A percentile compares a stretch with the other conserved stretches of the same genome.
These are phyloP conservation scores for Caenorhabditis imperialis DNA, from an alignment of 2,888 invertebrate genomes.

Conservation along the genomic window DNA sequence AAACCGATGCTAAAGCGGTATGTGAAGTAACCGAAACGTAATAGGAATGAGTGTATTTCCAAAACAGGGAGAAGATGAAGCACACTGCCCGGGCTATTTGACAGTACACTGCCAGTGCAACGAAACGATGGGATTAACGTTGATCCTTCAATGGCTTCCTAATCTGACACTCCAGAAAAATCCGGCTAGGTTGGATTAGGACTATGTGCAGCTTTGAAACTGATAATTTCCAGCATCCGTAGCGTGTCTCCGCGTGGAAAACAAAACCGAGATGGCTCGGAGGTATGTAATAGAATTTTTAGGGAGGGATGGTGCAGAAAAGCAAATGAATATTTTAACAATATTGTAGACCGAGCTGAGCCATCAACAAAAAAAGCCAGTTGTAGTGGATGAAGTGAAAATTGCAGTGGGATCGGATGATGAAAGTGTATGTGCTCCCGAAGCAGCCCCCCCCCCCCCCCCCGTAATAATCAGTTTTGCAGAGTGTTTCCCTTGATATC, in stretches of 20 bases:
- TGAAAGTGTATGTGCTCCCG: conserved; percentile 46
- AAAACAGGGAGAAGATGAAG: conserved; percentile 80
- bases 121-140: conserved; percentile 83
- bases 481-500: conserved; percentile 51
- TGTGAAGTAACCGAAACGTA: conserved; percentile 1
- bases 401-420: conserved; percentile 38
- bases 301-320: not conserved
- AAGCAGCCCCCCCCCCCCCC: too few relatives aligned
- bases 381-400: conserved; percentile 19
- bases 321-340: not conserved
- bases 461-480: too few relatives aligned
- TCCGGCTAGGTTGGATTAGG: conserved; percentile 82
- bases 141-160: conserved; percentile 94
- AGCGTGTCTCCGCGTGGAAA: conserved; percentile 72
- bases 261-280: conserved; percentile 30
- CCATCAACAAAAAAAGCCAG: conserved; percentile 10
- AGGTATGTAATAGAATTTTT: conserved; percentile 12
- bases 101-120: conserved; percentile 84
- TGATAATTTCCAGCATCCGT: conserved; percentile 66
- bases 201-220: not conserved
- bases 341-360: conserved; percentile 19
- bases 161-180: conserved; percentile 90
- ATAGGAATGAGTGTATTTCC: not conserved
- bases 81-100: conserved; percentile 91
- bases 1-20: conserved; percentile 81